Evolutionary conservation across 2,113 vertebrate species (phyloP).

Genomic region (Orycteropus afer): DNA sequence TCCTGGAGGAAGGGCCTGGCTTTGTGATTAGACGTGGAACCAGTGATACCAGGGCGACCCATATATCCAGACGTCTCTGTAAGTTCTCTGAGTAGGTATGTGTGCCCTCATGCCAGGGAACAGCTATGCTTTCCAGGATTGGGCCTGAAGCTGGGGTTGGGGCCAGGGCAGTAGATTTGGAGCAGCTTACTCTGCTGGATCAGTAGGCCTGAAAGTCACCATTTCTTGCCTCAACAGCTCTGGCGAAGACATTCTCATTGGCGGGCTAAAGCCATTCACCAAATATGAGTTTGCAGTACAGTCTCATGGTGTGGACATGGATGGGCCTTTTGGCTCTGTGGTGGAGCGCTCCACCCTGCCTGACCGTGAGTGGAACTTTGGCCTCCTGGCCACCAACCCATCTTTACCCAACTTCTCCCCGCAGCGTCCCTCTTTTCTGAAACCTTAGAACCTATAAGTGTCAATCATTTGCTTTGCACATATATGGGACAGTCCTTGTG

Average conservation of each 20-base stretch:
- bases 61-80: neutral
- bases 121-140: neutral
- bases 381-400: neutral
- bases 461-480: neutral
- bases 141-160: neutral
- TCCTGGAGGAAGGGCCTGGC: neutral
- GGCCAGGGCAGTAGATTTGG: neutral
- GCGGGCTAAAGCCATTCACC: conserved; percentile 95
- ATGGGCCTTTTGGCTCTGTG: conserved; percentile 93
- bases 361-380: conserved; percentile 90
- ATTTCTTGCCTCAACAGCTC: conserved; percentile 85
- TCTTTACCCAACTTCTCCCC: neutral
- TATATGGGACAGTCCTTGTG: neutral
- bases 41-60: neutral
- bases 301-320: conserved; percentile 92
- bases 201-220: neutral
- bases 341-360: conserved; percentile 94
- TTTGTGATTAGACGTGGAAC: neutral
- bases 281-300: conserved; percentile 97
- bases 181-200: neutral
- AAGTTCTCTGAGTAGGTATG: neutral
- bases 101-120: neutral
- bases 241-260: conserved; percentile 94
- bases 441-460: neutral
- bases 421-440: neutral